Percentiles rank a stretch among this genome's conserved stretches.
These are phyloP conservation scores for Hydriomena furcata DNA, from an alignment of 2,888 invertebrate species.

Conservation along the genomic window DNA sequence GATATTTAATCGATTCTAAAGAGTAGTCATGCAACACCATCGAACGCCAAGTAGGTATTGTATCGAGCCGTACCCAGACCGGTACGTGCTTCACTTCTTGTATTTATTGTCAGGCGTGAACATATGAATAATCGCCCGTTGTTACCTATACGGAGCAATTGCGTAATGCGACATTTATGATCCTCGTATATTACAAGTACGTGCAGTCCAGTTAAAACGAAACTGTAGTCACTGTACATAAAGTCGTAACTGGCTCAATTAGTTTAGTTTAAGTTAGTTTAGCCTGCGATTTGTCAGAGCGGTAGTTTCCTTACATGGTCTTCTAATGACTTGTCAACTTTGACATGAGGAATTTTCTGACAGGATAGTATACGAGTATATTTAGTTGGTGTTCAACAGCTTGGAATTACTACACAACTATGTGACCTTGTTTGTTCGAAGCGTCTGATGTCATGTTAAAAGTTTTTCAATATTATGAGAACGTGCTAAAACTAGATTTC, in stretches of 20 bases:
- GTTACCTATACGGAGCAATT: constrained; percentile 36
- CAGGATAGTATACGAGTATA: too few relatives aligned
- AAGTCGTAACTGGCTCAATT: constrained; percentile 11
- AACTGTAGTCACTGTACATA: constrained; percentile 13
- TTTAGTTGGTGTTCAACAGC: neutral
- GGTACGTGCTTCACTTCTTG: constrained; percentile 22
- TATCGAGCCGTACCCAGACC: constrained; percentile 12
- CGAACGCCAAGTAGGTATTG: constrained; percentile 6
- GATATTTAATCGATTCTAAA: constrained; percentile 11
- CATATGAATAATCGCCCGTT: constrained; percentile 33
- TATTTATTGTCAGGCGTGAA: constrained; percentile 29
- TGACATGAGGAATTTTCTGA: constrained; percentile 15
- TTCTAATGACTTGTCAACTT: constrained; percentile 20
- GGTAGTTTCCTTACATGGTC: constrained; percentile 25
- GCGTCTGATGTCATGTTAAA: neutral
- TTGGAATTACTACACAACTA: neutral
- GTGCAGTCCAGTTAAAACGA: constrained; percentile 16
- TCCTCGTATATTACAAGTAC: constrained; percentile 24
- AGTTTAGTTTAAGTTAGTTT: constrained; percentile 9
- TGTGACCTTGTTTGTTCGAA: neutral
- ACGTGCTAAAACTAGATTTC: too few relatives aligned
- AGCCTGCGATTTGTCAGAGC: constrained; percentile 17
- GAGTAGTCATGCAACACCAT: constrained; percentile 2
- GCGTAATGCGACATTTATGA: constrained; percentile 38
- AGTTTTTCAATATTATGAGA: neutral